These are phyloP conservation scores for Chelidonichthys spinosus DNA, from an alignment of 2,797 vertebrate genomes.

Conservation along the genomic window DNA sequence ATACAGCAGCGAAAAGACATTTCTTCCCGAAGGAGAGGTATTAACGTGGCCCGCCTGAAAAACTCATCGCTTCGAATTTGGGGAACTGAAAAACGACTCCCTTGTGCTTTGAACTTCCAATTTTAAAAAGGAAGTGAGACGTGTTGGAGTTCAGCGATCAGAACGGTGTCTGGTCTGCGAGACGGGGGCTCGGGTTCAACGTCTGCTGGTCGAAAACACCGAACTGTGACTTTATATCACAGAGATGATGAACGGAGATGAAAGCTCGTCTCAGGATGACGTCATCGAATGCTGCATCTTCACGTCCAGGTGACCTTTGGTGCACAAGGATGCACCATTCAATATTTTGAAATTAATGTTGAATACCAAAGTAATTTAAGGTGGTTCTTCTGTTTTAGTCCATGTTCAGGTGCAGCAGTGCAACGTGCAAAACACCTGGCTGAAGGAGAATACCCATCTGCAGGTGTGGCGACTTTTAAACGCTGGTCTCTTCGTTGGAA, in stretches of 20 bases:
- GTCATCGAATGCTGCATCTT: no score
- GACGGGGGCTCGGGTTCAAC: conserved; percentile 16
- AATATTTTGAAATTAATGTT: no score
- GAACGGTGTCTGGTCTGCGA: conserved; percentile 18
- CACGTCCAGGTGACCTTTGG: no score
- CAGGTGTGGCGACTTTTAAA: no score
- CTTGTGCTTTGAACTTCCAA: conserved; percentile 14
- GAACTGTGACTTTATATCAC: conserved; percentile 33
- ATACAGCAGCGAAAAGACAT: conserved; percentile 48
- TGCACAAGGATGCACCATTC: no score
- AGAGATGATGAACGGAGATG: conserved; percentile 46
- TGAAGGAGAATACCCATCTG: no score
- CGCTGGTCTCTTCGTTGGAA: no score
- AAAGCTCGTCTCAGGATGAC: conserved; percentile 29
- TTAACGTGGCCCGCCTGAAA: conserved; percentile 39
- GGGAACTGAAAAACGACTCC: conserved; percentile 25
- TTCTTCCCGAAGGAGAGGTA: conserved; percentile 43
- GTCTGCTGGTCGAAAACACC: conserved; percentile 33
- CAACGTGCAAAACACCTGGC: no score
- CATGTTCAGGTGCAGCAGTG: no score
- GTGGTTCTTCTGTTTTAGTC: no score
- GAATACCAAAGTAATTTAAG: no score
- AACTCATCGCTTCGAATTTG: conserved; percentile 34
- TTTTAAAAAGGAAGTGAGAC: conserved; percentile 21
- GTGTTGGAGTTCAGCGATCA: conserved; percentile 20